These are phyloP conservation scores for Rhinoraja longicauda DNA, from an alignment of 2,797 vertebrate genomes.

Conservation along the genomic window DNA sequence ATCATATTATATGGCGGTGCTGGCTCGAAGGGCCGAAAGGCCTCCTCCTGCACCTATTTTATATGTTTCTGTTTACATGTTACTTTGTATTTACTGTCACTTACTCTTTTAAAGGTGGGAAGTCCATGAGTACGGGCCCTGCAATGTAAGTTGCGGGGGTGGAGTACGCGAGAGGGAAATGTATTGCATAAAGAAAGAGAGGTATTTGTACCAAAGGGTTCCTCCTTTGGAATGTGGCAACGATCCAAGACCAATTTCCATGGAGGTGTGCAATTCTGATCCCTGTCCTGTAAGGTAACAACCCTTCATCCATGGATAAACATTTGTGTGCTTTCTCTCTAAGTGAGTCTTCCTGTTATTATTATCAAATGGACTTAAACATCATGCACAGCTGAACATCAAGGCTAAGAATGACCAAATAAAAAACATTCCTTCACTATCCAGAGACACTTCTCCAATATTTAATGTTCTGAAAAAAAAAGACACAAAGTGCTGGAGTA, in stretches of 20 bases:
- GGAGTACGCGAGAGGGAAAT: slow-evolving; percentile 57
- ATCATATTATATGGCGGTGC: no score
- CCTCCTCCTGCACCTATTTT: no score
- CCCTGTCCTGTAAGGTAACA: slow-evolving; percentile 58
- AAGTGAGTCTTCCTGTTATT: neutral
- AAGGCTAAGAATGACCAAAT: neutral
- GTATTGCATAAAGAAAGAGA: slow-evolving; percentile 54
- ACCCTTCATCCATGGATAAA: no score
- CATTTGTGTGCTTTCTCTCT: neutral
- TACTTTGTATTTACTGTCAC: neutral
- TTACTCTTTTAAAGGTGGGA: slow-evolving; percentile 53
- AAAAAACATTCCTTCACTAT: neutral
- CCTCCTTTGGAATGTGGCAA: slow-evolving; percentile 46
- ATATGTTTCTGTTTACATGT: no score
- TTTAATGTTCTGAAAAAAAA: no score
- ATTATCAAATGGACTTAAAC: neutral
- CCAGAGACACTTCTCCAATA: no score
- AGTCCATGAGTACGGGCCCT: slow-evolving; percentile 56
- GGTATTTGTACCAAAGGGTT: slow-evolving; percentile 42
- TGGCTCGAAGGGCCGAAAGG: no score
- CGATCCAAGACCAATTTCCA: slow-evolving; percentile 43
- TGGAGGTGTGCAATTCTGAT: slow-evolving; percentile 56
- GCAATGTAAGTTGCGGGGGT: slow-evolving; percentile 59
- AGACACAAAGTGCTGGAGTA: no score
- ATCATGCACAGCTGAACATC: neutral